A percentile compares a stretch with the other conserved stretches of the same genome.
phyloP scores from a whole-genome alignment of 35 echinoderm and acorn worm genomes.

The Lytechinus pictus region DNA sequence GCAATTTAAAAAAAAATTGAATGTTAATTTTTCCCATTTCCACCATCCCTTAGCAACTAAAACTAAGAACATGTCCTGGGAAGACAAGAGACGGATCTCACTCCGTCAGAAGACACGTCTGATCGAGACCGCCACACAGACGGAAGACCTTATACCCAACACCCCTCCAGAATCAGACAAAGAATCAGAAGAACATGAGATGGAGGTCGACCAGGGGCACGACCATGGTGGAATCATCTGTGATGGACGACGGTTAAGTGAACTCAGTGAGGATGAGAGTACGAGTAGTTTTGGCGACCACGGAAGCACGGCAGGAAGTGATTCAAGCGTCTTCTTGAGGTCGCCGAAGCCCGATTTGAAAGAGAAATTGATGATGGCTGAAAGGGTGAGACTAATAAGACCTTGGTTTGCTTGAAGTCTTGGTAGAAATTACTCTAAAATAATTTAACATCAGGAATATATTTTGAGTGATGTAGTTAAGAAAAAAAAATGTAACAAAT shows the following conservation, averaged over 20 bases:
- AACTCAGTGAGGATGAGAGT: conserved; percentile 74
- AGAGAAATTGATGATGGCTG: conserved; percentile 65
- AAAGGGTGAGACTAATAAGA: conserved; percentile 45
- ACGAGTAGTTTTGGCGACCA: conserved; percentile 87
- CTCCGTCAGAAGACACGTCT: conserved; percentile 68
- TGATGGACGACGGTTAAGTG: conserved; percentile 73
- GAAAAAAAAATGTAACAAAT: no score
- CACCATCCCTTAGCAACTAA: neutral
- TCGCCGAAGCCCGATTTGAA: conserved; percentile 47
- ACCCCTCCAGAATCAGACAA: conserved; percentile 74
- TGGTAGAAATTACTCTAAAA: no score
- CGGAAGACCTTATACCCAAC: conserved; percentile 55
- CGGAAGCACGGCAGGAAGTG: conserved; percentile 69
- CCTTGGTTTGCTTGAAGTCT: no score
- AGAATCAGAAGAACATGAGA: conserved; percentile 70
- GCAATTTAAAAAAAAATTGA: neutral
- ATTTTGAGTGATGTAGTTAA: no score
- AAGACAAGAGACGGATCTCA: conserved; percentile 79
- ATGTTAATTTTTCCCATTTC: neutral
- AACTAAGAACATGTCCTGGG: conserved; percentile 63
- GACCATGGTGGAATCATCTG: conserved; percentile 81
- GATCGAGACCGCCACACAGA: conserved; percentile 80
- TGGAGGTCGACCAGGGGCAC: conserved; percentile 68
- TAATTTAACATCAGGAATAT: no score
- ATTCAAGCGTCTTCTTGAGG: conserved; percentile 87